Evolutionary conservation across 2,113 vertebrate genomes (phyloP).

Genomic region (Hemiscyllium ocellatum): DNA sequence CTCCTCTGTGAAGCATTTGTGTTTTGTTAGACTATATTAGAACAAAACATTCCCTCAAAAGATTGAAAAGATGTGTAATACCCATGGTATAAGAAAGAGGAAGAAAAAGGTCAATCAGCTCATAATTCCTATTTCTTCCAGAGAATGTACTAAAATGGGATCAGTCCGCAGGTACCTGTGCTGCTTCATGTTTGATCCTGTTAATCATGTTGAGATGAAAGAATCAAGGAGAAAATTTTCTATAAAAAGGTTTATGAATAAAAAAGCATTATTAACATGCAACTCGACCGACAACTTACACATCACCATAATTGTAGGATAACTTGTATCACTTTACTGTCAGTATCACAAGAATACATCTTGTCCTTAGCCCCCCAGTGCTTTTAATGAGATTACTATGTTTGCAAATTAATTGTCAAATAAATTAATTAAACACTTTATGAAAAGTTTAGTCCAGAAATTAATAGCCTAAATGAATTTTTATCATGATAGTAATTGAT

Average conservation of each 20-base stretch:
- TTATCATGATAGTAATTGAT: not conserved
- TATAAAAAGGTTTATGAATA: not conserved
- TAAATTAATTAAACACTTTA: not conserved
- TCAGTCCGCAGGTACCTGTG: not conserved
- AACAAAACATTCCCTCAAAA: not conserved
- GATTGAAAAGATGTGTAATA: not conserved
- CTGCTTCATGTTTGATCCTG: not conserved
- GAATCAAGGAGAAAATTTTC: not conserved
- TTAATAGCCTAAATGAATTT: too few relatives aligned
- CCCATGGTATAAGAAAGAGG: not conserved
- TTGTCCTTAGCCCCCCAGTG: not conserved
- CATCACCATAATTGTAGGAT: not conserved
- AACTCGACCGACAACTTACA: not conserved
- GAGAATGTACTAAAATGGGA: not conserved
- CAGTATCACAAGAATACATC: not conserved
- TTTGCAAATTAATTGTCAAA: not conserved
- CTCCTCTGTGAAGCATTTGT: not conserved
- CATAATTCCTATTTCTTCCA: not conserved
- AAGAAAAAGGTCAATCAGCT: not conserved
- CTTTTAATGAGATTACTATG: not conserved
- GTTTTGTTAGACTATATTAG: not conserved
- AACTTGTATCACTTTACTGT: not conserved
- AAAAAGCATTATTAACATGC: not conserved
- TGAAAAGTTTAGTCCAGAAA: too few relatives aligned
- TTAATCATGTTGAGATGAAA: not conserved